Evolutionary conservation across 2,888 invertebrate species (phyloP).

Genomic region (Osmoderma eremita): DNA sequence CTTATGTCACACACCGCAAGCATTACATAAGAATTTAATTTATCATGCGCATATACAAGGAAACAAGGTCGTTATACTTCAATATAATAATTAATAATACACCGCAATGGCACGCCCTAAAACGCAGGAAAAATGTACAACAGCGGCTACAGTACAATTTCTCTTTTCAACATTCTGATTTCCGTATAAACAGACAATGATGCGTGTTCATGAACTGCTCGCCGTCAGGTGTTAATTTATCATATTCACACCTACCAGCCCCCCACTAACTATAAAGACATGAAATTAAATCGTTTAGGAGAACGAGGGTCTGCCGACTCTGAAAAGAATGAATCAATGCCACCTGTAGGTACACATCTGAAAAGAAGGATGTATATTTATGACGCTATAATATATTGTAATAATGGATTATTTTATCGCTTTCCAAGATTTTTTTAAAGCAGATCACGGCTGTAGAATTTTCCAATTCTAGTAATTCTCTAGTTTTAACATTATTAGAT

Average conservation of each 20-base stretch:
- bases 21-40: slow-evolving; percentile 13
- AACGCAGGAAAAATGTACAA: slow-evolving; percentile 21
- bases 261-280: slow-evolving; percentile 30
- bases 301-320: slow-evolving; percentile 7
- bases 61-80: slow-evolving; percentile 16
- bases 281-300: slow-evolving; percentile 31
- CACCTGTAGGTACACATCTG: slow-evolving; percentile 5
- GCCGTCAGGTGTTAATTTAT: slow-evolving; percentile 37
- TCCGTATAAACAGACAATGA: slow-evolving; percentile 34
- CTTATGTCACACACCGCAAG: slow-evolving; percentile 4
- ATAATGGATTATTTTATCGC: too few species aligned
- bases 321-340: slow-evolving; percentile 1
- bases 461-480: too few species aligned
- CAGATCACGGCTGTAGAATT: too few species aligned
- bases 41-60: slow-evolving; percentile 1
- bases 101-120: slow-evolving; percentile 22
- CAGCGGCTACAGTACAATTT: slow-evolving; percentile 19
- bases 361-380: slow-evolving; percentile 28
- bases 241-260: slow-evolving; percentile 37
- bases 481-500: too few species aligned
- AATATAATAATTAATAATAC: slow-evolving; percentile 26
- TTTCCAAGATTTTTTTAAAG: too few species aligned
- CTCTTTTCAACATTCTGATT: slow-evolving; percentile 29
- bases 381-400: too few species aligned
- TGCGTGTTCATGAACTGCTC: slow-evolving; percentile 29